A percentile compares a stretch with the other conserved stretches of the same genome.
Conservation (phyloP, 2,797 vertebrate genomes). For the Parauchenoglanis punctatus region DNA sequence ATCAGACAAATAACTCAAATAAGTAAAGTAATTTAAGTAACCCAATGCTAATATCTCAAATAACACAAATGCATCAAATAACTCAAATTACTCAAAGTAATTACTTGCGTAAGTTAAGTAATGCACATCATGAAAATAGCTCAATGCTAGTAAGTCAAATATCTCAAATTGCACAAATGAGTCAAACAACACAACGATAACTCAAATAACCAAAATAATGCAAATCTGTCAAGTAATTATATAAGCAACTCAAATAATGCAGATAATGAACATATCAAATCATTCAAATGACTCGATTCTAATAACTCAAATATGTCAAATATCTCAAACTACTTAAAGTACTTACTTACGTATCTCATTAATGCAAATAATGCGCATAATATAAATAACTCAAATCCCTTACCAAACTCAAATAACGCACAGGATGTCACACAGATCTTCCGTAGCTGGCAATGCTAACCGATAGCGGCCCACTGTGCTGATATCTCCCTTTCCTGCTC, state of each 20-base stretch:
- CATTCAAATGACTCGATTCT: background rate
- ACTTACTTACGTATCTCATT: too few relatives aligned
- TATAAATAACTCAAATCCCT: background rate
- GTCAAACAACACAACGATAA: background rate
- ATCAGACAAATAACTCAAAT: background rate
- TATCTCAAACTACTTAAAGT: too few relatives aligned
- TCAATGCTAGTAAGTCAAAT: background rate
- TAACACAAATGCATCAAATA: background rate
- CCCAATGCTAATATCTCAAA: background rate
- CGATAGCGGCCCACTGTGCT: background rate
- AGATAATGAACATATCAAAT: background rate
- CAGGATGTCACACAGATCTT: background rate
- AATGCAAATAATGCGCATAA: too few relatives aligned
- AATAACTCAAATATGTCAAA: background rate
- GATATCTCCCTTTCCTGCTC: constrained; percentile 1
- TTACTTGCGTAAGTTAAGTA: too few relatives aligned
- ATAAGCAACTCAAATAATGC: background rate
- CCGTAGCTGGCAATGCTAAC: background rate
- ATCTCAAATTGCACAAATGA: background rate
- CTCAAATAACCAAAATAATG: background rate
- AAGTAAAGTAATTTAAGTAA: too few relatives aligned
- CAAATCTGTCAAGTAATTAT: background rate
- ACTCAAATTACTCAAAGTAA: background rate
- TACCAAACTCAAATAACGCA: background rate
- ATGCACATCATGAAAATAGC: background rate